phyloP scores from a whole-genome alignment of 2,888 invertebrate genomes.

The Entomobrya proxima region DNA sequence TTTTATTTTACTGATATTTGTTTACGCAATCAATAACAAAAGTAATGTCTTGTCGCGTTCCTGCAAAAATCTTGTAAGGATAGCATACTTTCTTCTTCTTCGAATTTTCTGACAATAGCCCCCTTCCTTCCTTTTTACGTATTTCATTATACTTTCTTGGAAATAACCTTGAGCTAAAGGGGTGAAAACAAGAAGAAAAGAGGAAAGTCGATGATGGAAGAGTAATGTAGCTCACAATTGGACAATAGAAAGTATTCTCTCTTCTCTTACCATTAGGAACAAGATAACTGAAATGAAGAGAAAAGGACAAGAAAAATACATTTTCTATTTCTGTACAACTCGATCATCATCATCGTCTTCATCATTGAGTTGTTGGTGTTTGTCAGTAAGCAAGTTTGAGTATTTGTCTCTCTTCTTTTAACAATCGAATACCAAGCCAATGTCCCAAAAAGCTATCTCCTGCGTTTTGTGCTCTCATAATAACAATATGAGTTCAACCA shows the following conservation, averaged over 20 bases:
- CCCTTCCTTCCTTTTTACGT: not conserved
- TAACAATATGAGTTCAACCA: slow-evolving; percentile 25
- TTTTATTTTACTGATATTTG: too few species aligned
- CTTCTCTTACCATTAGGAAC: not conserved
- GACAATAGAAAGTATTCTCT: slow-evolving; percentile 25
- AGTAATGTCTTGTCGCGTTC: too few species aligned
- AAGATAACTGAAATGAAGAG: not conserved
- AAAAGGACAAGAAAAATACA: slow-evolving; percentile 24
- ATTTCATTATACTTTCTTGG: too few species aligned
- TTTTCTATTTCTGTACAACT: slow-evolving; percentile 49
- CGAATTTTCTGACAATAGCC: not conserved
- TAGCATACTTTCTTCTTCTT: not conserved
- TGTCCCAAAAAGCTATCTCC: slow-evolving; percentile 46
- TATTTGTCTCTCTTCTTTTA: slow-evolving; percentile 39
- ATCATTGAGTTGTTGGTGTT: not conserved
- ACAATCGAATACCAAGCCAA: slow-evolving; percentile 34
- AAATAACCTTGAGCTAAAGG: slow-evolving; percentile 52
- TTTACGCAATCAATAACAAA: too few species aligned
- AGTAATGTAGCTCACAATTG: slow-evolving; percentile 45
- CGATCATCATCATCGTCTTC: slow-evolving; percentile 19
- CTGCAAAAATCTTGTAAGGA: too few species aligned
- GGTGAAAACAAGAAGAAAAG: slow-evolving; percentile 29
- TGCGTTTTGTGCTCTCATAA: not conserved
- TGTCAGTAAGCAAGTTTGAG: slow-evolving; percentile 4
- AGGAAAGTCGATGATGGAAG: slow-evolving; percentile 21